Evolutionary conservation across 2,113 vertebrate species (phyloP).

Genomic region (Erythrocercus mccallii): DNA sequence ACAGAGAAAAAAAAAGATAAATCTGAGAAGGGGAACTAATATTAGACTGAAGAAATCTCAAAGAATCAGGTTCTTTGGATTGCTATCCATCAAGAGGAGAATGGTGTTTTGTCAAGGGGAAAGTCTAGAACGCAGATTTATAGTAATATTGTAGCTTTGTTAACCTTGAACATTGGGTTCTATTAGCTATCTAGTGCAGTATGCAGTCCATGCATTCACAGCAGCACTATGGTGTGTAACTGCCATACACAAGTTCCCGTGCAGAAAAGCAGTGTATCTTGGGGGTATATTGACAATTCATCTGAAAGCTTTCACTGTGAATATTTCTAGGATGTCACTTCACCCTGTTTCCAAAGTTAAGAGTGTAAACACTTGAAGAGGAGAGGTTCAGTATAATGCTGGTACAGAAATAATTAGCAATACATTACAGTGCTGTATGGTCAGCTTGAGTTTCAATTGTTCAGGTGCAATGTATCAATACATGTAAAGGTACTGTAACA

Average conservation of each 20-base stretch:
- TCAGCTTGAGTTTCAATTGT: neutral
- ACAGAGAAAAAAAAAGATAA: neutral
- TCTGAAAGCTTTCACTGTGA: neutral
- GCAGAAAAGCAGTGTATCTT: neutral
- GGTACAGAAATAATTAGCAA: neutral
- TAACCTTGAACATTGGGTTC: neutral
- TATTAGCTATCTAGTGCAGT: neutral
- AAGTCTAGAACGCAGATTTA: neutral
- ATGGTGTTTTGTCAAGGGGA: neutral
- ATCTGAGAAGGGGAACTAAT: neutral
- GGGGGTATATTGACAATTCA: neutral
- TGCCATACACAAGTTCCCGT: neutral
- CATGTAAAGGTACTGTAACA: neutral
- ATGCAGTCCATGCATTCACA: neutral
- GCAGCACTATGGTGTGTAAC: neutral
- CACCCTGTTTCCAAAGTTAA: neutral
- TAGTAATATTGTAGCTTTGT: neutral
- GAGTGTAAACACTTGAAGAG: neutral
- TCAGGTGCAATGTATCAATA: neutral
- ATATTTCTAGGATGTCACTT: neutral
- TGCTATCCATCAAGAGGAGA: neutral
- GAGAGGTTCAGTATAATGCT: neutral
- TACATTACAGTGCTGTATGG: neutral
- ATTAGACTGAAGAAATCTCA: neutral
- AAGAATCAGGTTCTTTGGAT: neutral